Conservation (phyloP, 2,888 invertebrate species). For the Cheilosia pagana region DNA sequence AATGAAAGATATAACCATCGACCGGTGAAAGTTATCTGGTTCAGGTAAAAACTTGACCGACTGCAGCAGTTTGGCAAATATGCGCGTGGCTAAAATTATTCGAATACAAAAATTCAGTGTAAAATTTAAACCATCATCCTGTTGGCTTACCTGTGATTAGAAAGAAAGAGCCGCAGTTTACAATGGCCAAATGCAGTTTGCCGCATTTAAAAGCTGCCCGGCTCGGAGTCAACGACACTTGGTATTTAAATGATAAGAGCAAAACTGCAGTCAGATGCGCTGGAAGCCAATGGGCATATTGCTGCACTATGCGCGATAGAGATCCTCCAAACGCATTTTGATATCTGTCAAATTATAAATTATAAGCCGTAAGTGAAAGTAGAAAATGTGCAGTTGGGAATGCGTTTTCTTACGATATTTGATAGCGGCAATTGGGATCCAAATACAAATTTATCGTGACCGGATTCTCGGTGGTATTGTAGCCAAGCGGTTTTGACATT, state of each 20-base stretch:
- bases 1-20: conserved; percentile 85
- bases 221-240: conserved; percentile 83
- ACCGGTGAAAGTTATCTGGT: conserved; percentile 76
- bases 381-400: not conserved
- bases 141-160: conserved; percentile 79
- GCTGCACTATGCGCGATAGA: conserved; percentile 87
- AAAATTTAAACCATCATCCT: not conserved
- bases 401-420: conserved; percentile 85
- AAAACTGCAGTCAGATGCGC: conserved; percentile 88
- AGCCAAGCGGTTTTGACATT: conserved; percentile 84
- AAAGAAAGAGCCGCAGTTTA: conserved; percentile 84
- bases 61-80: conserved; percentile 76
- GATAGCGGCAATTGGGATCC: conserved; percentile 89
- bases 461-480: conserved; percentile 82
- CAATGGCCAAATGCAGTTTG: conserved; percentile 85
- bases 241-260: conserved; percentile 86
- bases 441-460: conserved; percentile 86
- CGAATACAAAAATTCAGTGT: not conserved
- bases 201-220: conserved; percentile 82
- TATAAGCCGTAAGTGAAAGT: not conserved
- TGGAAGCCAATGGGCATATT: conserved; percentile 87
- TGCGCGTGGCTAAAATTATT: conserved; percentile 71
- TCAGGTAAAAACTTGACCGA: conserved; percentile 71
- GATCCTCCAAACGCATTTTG: conserved; percentile 85
- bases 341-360: conserved; percentile 78